These are phyloP conservation scores for Champsocephalus gunnari DNA, from an alignment of 2,797 vertebrate genomes.

Conservation along the genomic window DNA sequence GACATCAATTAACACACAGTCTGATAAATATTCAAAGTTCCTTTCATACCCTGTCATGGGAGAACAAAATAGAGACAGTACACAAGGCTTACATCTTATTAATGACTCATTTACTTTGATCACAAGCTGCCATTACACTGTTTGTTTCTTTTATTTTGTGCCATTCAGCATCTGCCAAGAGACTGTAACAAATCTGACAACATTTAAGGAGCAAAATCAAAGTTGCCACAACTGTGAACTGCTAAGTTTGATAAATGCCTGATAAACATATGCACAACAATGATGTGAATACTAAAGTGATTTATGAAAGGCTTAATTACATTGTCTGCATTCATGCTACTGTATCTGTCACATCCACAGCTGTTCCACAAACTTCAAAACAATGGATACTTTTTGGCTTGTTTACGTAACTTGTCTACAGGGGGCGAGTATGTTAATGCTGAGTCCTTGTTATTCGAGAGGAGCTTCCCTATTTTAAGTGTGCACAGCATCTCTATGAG, in stretches of 20 bases:
- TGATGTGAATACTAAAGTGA: constrained; percentile 40
- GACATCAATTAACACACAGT: constrained; percentile 75
- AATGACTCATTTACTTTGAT: constrained; percentile 80
- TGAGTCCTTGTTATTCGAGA: constrained; percentile 61
- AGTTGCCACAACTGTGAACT: constrained; percentile 48
- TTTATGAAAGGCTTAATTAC: constrained; percentile 62
- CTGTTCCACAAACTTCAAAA: constrained; percentile 43
- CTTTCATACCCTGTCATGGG: constrained; percentile 69
- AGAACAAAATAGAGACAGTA: constrained; percentile 68
- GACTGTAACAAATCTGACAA: constrained; percentile 40
- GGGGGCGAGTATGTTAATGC: constrained; percentile 54
- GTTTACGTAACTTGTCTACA: constrained; percentile 57
- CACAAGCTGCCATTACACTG: constrained; percentile 72
- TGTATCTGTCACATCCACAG: constrained; percentile 45
- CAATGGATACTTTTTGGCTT: constrained; percentile 42
- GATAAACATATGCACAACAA: constrained; percentile 15
- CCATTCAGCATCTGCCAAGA: constrained; percentile 67
- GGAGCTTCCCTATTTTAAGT: constrained; percentile 49
- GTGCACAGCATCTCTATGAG: constrained; percentile 38
- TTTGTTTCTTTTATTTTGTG: constrained; percentile 65
- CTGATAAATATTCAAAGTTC: constrained; percentile 72
- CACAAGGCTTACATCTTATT: constrained; percentile 71
- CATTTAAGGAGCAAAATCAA: constrained; percentile 28
- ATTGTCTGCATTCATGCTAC: constrained; percentile 38
- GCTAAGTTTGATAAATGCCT: constrained; percentile 44